Conservation (phyloP, 1,140 invertebrate genomes). For the Physella acuta region DNA sequence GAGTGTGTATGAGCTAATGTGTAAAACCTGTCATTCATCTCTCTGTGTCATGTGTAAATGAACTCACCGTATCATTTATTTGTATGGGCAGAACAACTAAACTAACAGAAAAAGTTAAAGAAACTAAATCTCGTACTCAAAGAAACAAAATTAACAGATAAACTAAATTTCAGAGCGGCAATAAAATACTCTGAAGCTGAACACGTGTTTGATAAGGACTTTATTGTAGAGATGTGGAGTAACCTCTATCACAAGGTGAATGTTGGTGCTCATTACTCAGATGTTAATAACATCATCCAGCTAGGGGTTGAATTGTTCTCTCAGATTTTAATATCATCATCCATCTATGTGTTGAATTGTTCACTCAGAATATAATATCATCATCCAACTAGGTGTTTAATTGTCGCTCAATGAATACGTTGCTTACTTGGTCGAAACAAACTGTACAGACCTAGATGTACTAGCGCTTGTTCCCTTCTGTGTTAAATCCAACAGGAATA, state of each 20-base stretch:
- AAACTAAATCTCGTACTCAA: no score
- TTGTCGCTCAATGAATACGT: neutral
- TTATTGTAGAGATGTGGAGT: neutral
- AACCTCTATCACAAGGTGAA: constrained; percentile 12
- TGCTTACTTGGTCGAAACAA: neutral
- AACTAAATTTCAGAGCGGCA: neutral
- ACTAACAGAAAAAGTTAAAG: no score
- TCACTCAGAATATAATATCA: neutral
- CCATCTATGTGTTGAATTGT: neutral
- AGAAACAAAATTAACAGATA: no score
- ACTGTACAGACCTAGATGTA: no score
- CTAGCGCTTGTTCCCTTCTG: no score
- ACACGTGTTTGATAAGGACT: neutral
- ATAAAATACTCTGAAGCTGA: neutral
- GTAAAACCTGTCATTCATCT: no score
- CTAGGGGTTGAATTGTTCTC: neutral
- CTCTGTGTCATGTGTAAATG: no score
- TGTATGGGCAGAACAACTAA: no score
- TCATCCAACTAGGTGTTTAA: neutral
- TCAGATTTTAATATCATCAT: neutral
- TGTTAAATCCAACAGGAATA: no score
- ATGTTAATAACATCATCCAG: neutral
- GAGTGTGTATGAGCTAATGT: neutral
- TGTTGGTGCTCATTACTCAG: neutral
- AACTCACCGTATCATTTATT: no score